A percentile compares a stretch with the other conserved stretches of the same genome.
These are phyloP conservation scores for Octodon degus DNA, from an alignment of 2,113 vertebrate species.

Conservation along the genomic window DNA sequence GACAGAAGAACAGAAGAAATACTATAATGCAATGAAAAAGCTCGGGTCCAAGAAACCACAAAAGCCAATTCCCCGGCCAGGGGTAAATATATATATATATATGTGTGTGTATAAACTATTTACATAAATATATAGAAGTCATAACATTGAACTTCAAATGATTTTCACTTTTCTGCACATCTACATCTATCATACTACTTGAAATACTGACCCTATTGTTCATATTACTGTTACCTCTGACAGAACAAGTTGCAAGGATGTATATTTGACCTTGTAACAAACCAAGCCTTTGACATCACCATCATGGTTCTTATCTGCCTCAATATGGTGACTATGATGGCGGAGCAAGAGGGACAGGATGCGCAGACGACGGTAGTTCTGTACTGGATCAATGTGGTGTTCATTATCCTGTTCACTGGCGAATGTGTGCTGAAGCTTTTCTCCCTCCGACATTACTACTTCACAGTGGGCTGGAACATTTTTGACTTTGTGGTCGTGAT, in stretches of 20 bases:
- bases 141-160: background rate
- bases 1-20: slow-evolving; percentile 93
- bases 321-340: slow-evolving; percentile 99
- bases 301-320: slow-evolving; percentile 97
- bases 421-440: slow-evolving; percentile 97
- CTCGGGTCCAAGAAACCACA: slow-evolving; percentile 91
- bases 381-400: slow-evolving; percentile 90
- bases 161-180: background rate
- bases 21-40: slow-evolving; percentile 92
- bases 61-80: slow-evolving; percentile 90
- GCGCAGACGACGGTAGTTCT: slow-evolving; percentile 73
- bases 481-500: slow-evolving; percentile 99
- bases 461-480: slow-evolving; percentile 97
- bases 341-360: slow-evolving; percentile 92
- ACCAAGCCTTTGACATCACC: slow-evolving; percentile 94
- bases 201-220: background rate
- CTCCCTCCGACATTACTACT: slow-evolving; percentile 95
- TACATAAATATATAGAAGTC: background rate
- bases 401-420: slow-evolving; percentile 93
- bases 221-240: slow-evolving; percentile 67
- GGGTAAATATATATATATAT: slow-evolving; percentile 79
- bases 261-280: slow-evolving; percentile 94
- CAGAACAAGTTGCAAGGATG: slow-evolving; percentile 96
- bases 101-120: background rate
- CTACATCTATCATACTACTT: background rate